phyloP scores from a whole-genome alignment of 2,888 invertebrate species.

The Microctonus aethiopoides region DNA sequence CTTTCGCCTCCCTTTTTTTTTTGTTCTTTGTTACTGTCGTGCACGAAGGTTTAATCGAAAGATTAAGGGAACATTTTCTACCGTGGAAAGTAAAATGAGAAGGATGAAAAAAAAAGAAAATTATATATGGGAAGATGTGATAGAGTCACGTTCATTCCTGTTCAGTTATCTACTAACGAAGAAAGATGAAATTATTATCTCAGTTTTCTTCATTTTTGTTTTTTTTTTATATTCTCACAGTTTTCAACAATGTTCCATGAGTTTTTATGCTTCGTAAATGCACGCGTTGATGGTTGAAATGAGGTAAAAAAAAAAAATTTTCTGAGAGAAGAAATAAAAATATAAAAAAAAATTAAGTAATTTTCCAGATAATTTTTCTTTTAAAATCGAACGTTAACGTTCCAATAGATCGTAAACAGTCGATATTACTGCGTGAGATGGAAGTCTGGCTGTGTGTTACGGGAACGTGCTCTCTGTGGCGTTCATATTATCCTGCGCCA shows the following conservation, averaged over 20 bases:
- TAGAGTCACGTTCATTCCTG: conserved; percentile 6
- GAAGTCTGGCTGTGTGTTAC: conserved; percentile 31
- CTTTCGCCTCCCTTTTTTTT: background rate
- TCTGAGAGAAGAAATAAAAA: too few relatives aligned
- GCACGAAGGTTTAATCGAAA: conserved; percentile 50
- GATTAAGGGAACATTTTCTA: conserved; percentile 43
- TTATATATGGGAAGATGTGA: conserved; percentile 4
- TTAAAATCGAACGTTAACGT: conserved; percentile 35
- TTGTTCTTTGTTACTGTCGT: conserved; percentile 36
- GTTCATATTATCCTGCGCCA: conserved; percentile 11
- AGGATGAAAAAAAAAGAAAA: conserved; percentile 12
- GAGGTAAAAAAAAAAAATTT: too few relatives aligned
- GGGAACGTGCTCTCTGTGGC: conserved; percentile 25
- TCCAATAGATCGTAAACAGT: conserved; percentile 35
- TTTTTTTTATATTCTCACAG: background rate
- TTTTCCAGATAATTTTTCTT: conserved; percentile 38
- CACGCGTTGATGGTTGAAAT: too few relatives aligned
- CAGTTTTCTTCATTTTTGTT: background rate
- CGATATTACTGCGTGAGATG: conserved; percentile 32
- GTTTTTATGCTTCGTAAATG: too few relatives aligned
- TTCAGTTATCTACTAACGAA: conserved; percentile 8
- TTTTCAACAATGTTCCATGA: too few relatives aligned
- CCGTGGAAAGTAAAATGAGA: background rate
- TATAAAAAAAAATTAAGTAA: background rate
- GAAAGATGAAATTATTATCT: conserved; percentile 16